phyloP scores from a whole-genome alignment of 2,888 invertebrate species.

The Tetropium fuscum region DNA sequence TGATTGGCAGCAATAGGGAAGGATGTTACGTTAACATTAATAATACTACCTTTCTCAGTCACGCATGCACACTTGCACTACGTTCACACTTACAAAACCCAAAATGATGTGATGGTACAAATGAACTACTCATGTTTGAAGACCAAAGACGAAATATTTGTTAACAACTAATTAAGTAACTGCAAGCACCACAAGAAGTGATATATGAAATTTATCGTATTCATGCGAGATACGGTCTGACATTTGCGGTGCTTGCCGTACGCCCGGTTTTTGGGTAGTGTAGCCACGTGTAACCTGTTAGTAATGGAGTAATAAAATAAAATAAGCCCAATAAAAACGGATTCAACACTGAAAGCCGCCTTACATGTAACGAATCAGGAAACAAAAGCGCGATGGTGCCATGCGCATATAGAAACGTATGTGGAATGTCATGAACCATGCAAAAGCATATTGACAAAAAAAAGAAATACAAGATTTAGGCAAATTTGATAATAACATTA shows the following conservation, averaged over 20 bases:
- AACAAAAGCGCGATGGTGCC: constrained; percentile 21
- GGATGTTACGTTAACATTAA: constrained; percentile 14
- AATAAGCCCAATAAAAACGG: constrained; percentile 56
- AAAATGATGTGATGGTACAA: neutral
- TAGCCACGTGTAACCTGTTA: constrained; percentile 30
- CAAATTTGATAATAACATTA: neutral
- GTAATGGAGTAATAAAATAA: constrained; percentile 28
- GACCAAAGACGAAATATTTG: neutral
- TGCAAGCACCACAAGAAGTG: too few relatives aligned
- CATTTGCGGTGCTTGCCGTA: too few relatives aligned
- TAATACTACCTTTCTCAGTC: constrained; percentile 8
- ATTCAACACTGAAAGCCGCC: constrained; percentile 50
- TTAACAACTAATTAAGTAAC: neutral
- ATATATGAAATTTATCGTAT: too few relatives aligned
- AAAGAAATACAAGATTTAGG: constrained; percentile 23
- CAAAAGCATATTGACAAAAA: constrained; percentile 10
- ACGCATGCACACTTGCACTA: constrained; percentile 27
- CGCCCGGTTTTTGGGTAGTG: constrained; percentile 2
- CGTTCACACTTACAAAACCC: constrained; percentile 6
- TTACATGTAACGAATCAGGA: constrained; percentile 35
- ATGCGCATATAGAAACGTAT: constrained; percentile 28
- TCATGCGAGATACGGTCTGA: too few relatives aligned
- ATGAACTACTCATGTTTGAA: neutral
- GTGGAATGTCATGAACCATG: constrained; percentile 40
- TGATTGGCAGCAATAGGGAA: constrained; percentile 32